Evolutionary conservation across 2,113 vertebrate genomes (phyloP), one percentile per base, ranked within the genome.

Genomic region (Phyllostomus hastatus): DNA sequence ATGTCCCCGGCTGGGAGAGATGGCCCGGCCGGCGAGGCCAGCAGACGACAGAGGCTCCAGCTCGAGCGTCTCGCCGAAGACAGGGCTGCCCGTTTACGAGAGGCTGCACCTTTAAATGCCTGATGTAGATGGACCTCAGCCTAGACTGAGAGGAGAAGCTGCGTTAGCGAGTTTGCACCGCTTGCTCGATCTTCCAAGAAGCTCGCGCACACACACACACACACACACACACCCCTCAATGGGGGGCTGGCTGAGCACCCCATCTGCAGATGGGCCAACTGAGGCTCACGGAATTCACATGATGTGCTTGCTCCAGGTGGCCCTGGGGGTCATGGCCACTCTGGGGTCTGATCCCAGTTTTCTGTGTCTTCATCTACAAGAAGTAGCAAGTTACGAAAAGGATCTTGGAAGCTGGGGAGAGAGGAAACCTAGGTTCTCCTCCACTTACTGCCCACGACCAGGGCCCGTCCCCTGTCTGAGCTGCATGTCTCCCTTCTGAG

Each of bases 251-350:
- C 31, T 85, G 67, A 91, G 54, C 24, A 26, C n/a, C 67, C 19
- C 11, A 84, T 96, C 90, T 81, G 83, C n/a, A 84, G 20, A 33
- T 83, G 86, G 43, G 38, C 83, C 76, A 95, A 79, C 9, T 24
- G 59, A 86, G 31, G 79, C 15, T 78, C 35, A 11, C 0, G 88
- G 50, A 78, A 69, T 20, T 69, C 50, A 69, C 70, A 54, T 54
- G n/a, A 5, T 54, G 35, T 91, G 12, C 59, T 78, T 91, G 10
- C 50, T 80, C 48, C 10, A 17, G 2, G 61, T 19, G 48, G 94
- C 80, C 57, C 35, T 57, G 50, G 87, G 91, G 52, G 33, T 24
- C 89, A 48, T 61, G 67, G 22, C 78, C 43, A 88, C 46, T 88
- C 52, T 82, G 35, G 48, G 43, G 59, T 80, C 82, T 72, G 19